Conservation (phyloP, 1,140 invertebrate genomes). For the Vanessa tameamea region DNA sequence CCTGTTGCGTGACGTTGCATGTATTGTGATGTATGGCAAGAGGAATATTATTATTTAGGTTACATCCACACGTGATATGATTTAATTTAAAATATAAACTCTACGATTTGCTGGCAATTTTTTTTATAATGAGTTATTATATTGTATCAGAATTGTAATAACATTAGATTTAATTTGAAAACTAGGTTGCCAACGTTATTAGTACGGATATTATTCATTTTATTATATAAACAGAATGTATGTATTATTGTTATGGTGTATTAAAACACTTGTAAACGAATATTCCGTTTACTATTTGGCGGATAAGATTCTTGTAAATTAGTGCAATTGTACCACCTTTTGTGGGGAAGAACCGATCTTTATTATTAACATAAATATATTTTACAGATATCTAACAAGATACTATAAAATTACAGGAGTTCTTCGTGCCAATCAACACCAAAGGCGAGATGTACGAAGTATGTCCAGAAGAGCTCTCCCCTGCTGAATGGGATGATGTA, state of each 20-base stretch:
- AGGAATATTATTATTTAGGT: background rate
- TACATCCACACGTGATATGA: background rate
- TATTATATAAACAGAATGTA: too few species aligned
- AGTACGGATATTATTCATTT: too few species aligned
- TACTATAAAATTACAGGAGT: conserved; percentile 74
- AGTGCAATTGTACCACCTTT: too few species aligned
- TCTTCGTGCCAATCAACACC: conserved; percentile 82
- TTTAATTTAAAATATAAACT: background rate
- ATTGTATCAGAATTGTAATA: background rate
- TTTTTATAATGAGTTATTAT: background rate
- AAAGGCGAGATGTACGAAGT: conserved; percentile 83
- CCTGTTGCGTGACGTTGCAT: conserved; percentile 29
- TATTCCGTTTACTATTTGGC: too few species aligned
- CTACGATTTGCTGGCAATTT: background rate
- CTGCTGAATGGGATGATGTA: conserved; percentile 72
- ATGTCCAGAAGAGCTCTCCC: conserved; percentile 76
- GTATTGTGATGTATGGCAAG: conserved; percentile 3
- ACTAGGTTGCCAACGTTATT: too few species aligned
- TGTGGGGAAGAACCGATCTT: too few species aligned
- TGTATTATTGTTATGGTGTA: too few species aligned
- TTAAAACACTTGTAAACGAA: too few species aligned
- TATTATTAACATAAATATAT: too few species aligned
- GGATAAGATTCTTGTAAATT: too few species aligned
- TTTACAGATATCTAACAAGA: background rate
- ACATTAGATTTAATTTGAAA: too few species aligned